A percentile compares a stretch with the other conserved stretches of the same genome.
Conservation (phyloP, 1,140 invertebrate species). For the Calephelis nemesis region DNA sequence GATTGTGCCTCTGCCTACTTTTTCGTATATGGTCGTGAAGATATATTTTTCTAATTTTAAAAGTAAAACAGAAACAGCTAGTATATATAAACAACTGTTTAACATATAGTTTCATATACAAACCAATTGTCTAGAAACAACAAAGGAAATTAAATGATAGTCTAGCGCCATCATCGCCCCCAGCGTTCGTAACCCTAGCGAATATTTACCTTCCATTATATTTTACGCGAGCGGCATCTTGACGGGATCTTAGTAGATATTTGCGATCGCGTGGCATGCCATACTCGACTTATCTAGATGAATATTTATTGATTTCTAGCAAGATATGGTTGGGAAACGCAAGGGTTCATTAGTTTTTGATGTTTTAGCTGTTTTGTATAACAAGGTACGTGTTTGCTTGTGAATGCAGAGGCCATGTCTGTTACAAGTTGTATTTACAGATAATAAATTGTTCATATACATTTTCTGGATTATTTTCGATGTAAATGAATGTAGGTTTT, state of each 20-base stretch:
- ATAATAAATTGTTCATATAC: too few relatives aligned
- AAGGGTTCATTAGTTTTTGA: constrained; percentile 18
- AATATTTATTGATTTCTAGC: constrained; percentile 34
- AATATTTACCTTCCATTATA: constrained; percentile 41
- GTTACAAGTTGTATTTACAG: neutral
- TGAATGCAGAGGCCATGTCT: neutral
- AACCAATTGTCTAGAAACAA: neutral
- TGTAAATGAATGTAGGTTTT: too few relatives aligned
- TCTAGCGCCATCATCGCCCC: neutral
- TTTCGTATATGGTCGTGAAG: too few relatives aligned
- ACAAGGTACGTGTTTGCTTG: constrained; percentile 6
- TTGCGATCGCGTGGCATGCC: constrained; percentile 25
- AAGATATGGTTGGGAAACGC: constrained; percentile 15
- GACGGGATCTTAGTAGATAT: constrained; percentile 30
- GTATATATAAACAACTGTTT: neutral
- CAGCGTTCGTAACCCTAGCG: constrained; percentile 28
- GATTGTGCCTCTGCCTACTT: too few relatives aligned
- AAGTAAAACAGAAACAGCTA: too few relatives aligned
- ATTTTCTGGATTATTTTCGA: too few relatives aligned
- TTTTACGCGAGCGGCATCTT: constrained; percentile 36
- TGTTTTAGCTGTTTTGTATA: constrained; percentile 7
- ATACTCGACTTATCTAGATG: constrained; percentile 33
- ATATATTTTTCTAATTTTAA: too few relatives aligned
- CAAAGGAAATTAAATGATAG: constrained; percentile 12
- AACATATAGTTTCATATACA: neutral